phyloP scores from a whole-genome alignment of 2,797 vertebrate genomes.

The Nothura maculosa region DNA sequence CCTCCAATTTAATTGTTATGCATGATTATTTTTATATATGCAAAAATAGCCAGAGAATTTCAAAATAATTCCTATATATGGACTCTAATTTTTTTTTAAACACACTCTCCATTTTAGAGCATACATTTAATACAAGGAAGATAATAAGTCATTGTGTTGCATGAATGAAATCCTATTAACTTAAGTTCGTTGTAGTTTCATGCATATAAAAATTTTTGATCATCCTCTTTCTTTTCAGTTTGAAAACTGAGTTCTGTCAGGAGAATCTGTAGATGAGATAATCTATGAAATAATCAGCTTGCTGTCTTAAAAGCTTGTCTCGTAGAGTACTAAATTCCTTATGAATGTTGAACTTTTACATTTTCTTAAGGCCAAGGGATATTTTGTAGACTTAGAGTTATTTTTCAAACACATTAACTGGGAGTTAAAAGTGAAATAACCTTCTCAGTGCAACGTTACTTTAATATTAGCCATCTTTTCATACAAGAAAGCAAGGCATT shows the following conservation, averaged over 20 bases:
- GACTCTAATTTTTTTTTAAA: not conserved
- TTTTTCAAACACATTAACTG: not conserved
- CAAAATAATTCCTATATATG: not conserved
- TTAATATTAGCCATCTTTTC: not conserved
- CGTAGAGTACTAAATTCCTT: not conserved
- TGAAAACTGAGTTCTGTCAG: not conserved
- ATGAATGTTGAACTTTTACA: not conserved
- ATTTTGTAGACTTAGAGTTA: constrained; percentile 29
- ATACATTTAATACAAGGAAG: not conserved
- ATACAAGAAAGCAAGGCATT: constrained; percentile 8
- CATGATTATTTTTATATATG: not conserved
- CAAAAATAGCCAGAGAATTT: not conserved
- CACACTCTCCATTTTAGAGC: not conserved
- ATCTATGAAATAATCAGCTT: constrained; percentile 1
- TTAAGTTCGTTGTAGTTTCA: not conserved
- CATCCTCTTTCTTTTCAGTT: not conserved
- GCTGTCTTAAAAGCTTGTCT: not conserved
- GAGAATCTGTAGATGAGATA: not conserved
- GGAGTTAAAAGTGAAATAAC: constrained; percentile 19
- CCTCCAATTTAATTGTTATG: not conserved
- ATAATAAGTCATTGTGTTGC: not conserved
- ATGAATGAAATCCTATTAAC: not conserved
- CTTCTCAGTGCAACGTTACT: not conserved
- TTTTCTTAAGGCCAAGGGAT: constrained; percentile 48
- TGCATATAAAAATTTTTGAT: not conserved